Evolutionary conservation across 2,113 vertebrate genomes (phyloP).

Genomic region (Tyto alba): DNA sequence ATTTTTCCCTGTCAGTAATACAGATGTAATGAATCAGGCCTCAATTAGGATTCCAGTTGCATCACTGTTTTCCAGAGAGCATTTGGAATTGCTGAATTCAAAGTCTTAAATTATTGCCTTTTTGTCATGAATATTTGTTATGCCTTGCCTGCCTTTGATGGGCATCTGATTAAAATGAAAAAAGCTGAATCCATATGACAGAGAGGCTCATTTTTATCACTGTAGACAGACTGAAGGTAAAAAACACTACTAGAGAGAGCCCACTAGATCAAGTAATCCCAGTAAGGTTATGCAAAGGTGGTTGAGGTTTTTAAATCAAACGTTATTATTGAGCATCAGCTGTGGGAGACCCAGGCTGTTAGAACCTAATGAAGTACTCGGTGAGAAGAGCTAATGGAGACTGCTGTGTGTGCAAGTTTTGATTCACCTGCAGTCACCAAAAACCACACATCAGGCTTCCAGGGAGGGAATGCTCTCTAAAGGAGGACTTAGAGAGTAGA

Average conservation of each 20-base stretch:
- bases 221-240: background rate
- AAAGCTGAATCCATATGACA: background rate
- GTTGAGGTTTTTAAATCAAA: background rate
- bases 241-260: background rate
- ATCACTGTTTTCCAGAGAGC: conserved; percentile 18
- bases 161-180: background rate
- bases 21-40: background rate
- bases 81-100: background rate
- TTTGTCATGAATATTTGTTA: conserved; percentile 4
- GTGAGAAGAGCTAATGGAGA: background rate
- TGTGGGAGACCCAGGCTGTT: background rate
- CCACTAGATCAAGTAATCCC: background rate
- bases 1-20: background rate
- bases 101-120: conserved; percentile 1
- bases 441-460: rapidly evolving
- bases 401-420: background rate
- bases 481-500: background rate
- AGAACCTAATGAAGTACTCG: background rate
- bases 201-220: background rate
- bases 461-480: background rate
- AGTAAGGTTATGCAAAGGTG: background rate
- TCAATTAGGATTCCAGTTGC: background rate
- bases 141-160: background rate
- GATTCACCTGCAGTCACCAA: background rate
- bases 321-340: background rate